Evolutionary conservation across 2,888 invertebrate species (phyloP), one percentile per base, ranked within the genome.

Genomic region (Romanomermis culicivorax): DNA sequence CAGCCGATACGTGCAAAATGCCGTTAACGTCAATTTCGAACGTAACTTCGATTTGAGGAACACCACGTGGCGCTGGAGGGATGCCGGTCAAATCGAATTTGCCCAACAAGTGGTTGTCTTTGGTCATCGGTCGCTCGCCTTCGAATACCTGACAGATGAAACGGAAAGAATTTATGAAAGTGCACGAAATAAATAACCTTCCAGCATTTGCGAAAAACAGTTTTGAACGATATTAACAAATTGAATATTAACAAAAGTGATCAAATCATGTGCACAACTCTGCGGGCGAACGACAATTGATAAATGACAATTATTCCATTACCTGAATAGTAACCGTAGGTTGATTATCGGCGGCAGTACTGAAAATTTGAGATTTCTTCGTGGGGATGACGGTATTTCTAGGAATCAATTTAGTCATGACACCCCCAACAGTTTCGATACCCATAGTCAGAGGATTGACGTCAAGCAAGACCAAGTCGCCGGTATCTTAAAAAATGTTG

Each of bases 71-170:
- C 26, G 74, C 72, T 52, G 74, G 72, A 30, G 74, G 74, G 56
- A 75, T 72, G 54, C 73, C 74, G 26, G 72, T 74, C 55, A 95
- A 74, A 69, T 99, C 95, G 74, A 97, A 99, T 74, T 93, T 95
- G 60, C 97, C 97, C 58, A 99, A 77, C 61, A 89, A 77, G 74
- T 99, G 95, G 75, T 99, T 97, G 74, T 97, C 95, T 74, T 95
- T 95, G 61, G 95, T 95, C 95, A 97, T 93, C 27, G 95, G 91
- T 66, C 97, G 82, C 74, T 99, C 97, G 64, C 97, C 95, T 75
- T 99, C 95, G 71, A 86, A 95, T 0, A 91, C 89, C 68, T 71
- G 64, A 52, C 51, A 53, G 47, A 56, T 65, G 61, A 49, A 20
- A 42, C 48, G 25, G 25, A 29, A 53, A 57, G 4, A 29, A 27